Percentiles rank a stretch among this genome's conserved stretches.
These are phyloP conservation scores for Clunio marinus DNA, from an alignment of 2,888 invertebrate species.

Conservation along the genomic window DNA sequence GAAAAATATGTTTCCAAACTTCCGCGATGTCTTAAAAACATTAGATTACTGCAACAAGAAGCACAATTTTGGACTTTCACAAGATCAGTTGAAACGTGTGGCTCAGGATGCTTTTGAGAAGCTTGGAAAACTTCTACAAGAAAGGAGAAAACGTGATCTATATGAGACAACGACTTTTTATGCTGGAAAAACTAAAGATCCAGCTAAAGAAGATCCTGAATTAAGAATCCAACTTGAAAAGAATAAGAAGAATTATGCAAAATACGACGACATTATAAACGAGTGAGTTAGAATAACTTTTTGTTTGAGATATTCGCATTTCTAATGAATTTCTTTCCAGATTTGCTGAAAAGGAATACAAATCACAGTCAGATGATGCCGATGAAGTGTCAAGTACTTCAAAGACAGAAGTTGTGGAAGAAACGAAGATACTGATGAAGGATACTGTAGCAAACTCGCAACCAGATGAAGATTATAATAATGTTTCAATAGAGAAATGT, in stretches of 20 bases:
- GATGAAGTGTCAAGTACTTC: neutral
- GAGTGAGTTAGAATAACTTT: constrained; percentile 55
- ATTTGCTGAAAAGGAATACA: constrained; percentile 43
- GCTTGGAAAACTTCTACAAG: constrained; percentile 62
- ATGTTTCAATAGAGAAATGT: neutral
- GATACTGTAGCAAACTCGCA: too few relatives aligned
- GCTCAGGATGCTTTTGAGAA: constrained; percentile 63
- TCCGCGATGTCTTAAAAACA: constrained; percentile 53
- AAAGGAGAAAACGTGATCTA: constrained; percentile 61
- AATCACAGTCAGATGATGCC: neutral
- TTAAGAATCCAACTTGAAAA: constrained; percentile 57
- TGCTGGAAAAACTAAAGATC: constrained; percentile 55
- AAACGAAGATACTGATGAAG: too few relatives aligned
- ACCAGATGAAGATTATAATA: neutral
- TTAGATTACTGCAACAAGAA: constrained; percentile 49
- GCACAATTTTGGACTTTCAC: constrained; percentile 46
- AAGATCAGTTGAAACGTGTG: constrained; percentile 49
- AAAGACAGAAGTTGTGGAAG: neutral
- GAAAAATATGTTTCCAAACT: constrained; percentile 54
- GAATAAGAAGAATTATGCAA: constrained; percentile 54
- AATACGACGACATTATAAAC: constrained; percentile 56
- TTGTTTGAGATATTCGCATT: too few relatives aligned
- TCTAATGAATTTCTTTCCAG: constrained; percentile 42
- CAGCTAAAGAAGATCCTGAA: constrained; percentile 56
- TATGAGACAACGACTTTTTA: constrained; percentile 58